Conservation (phyloP, 2,888 invertebrate species). For the Eulithis prunata region DNA sequence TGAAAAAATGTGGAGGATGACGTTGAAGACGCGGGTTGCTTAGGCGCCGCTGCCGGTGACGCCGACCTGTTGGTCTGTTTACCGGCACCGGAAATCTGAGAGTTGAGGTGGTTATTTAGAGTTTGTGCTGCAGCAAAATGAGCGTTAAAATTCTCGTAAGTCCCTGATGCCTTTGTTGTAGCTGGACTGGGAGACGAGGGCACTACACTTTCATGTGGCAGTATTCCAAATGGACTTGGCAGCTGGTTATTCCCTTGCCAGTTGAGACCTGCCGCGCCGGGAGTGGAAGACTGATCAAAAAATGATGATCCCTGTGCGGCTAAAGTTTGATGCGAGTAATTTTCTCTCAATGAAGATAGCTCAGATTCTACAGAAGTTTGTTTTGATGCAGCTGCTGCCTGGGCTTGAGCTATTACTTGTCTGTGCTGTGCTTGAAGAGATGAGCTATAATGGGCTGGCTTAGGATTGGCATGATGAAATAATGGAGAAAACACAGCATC, state of each 20-base stretch:
- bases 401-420: slow-evolving; percentile 86
- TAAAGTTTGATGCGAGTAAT: slow-evolving; percentile 85
- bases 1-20: slow-evolving; percentile 86
- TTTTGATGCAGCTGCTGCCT: slow-evolving; percentile 83
- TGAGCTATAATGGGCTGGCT: slow-evolving; percentile 89
- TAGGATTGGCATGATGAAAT: slow-evolving; percentile 91
- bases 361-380: slow-evolving; percentile 84
- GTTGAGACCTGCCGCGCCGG: slow-evolving; percentile 80
- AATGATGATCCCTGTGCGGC: slow-evolving; percentile 86
- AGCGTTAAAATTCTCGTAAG: slow-evolving; percentile 89
- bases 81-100: slow-evolving; percentile 84
- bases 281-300: slow-evolving; percentile 87
- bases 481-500: slow-evolving; percentile 93
- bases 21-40: slow-evolving; percentile 80
- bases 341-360: slow-evolving; percentile 83
- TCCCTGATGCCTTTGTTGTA: slow-evolving; percentile 83
- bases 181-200: slow-evolving; percentile 86
- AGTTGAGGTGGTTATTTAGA: slow-evolving; percentile 86
- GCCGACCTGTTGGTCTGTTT: slow-evolving; percentile 85
- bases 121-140: slow-evolving; percentile 88
- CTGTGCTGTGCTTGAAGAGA: slow-evolving; percentile 87
- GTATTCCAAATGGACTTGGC: slow-evolving; percentile 90
- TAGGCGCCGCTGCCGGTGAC: slow-evolving; percentile 80
- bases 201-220: slow-evolving; percentile 91
- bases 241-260: slow-evolving; percentile 90